phyloP scores from a whole-genome alignment of 2,113 vertebrate species.

The Poeciliopsis occidentalis region DNA sequence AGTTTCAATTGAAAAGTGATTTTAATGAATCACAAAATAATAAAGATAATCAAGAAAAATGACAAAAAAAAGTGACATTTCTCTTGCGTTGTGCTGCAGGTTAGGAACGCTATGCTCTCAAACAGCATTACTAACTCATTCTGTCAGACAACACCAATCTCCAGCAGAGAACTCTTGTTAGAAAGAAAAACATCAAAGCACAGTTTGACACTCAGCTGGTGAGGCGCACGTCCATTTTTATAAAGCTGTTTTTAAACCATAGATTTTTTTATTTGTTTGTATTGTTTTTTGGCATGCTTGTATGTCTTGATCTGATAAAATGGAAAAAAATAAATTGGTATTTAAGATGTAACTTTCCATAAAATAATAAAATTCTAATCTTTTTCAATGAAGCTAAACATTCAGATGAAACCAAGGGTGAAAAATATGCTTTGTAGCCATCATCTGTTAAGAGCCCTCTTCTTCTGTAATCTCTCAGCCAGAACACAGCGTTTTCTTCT shows the following conservation, averaged over 20 bases:
- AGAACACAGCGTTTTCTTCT: neutral
- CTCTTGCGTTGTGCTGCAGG: neutral
- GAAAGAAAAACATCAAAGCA: slow-evolving; percentile 25
- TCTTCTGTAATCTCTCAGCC: neutral
- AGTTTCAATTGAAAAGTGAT: too few species aligned
- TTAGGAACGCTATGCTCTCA: neutral
- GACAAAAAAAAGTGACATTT: neutral
- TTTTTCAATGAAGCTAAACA: neutral
- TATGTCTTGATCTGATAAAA: too few species aligned
- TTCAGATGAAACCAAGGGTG: too few species aligned
- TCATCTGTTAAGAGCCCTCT: neutral
- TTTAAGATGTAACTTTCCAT: neutral
- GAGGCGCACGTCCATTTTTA: neutral
- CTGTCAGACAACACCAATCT: neutral
- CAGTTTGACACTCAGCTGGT: too few species aligned
- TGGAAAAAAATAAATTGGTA: neutral
- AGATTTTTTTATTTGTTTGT: neutral
- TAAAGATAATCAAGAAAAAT: neutral
- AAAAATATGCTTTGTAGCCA: neutral
- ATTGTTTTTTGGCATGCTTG: too few species aligned
- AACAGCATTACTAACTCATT: neutral
- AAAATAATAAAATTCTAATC: neutral
- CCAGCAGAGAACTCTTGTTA: slow-evolving; percentile 22
- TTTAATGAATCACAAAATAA: neutral
- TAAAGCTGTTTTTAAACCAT: neutral